Percentiles rank a stretch among this genome's conserved stretches.
Conservation (phyloP, 2,113 vertebrate genomes). For the Urocolius indicus region DNA sequence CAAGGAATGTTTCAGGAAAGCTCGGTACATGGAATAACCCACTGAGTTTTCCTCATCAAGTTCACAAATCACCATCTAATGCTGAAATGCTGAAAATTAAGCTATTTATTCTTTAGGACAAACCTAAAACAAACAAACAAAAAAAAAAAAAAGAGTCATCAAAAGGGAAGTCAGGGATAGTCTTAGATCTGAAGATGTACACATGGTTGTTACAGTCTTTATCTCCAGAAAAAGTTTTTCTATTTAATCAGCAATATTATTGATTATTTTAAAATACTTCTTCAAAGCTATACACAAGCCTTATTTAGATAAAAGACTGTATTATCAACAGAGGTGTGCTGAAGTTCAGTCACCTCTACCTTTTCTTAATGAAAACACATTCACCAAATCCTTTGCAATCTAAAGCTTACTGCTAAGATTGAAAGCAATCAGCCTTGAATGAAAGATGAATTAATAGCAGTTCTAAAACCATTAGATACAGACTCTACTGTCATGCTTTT, state of each 20-base stretch:
- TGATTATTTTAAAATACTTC: conserved; percentile 11
- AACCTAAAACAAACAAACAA: no score
- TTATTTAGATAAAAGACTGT: neutral
- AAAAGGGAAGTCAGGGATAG: neutral
- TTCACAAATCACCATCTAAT: neutral
- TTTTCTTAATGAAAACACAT: conserved; percentile 12
- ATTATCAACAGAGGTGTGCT: neutral
- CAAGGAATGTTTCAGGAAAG: neutral
- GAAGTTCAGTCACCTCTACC: neutral
- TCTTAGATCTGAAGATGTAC: neutral
- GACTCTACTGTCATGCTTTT: conserved; percentile 15
- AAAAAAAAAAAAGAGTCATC: no score
- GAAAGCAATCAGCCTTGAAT: conserved; percentile 51
- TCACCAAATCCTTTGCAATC: neutral
- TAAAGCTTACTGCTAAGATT: neutral
- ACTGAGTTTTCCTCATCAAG: neutral
- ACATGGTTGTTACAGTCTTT: neutral
- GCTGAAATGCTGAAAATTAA: neutral
- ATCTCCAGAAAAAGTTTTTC: neutral
- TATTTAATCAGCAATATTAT: neutral
- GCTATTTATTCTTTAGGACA: neutral
- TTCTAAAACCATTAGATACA: conserved; percentile 42
- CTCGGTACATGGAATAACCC: neutral
- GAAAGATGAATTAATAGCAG: conserved; percentile 43
- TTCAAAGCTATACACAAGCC: neutral